phyloP scores from a whole-genome alignment of 2,113 vertebrate genomes.

The Natator depressus region DNA sequence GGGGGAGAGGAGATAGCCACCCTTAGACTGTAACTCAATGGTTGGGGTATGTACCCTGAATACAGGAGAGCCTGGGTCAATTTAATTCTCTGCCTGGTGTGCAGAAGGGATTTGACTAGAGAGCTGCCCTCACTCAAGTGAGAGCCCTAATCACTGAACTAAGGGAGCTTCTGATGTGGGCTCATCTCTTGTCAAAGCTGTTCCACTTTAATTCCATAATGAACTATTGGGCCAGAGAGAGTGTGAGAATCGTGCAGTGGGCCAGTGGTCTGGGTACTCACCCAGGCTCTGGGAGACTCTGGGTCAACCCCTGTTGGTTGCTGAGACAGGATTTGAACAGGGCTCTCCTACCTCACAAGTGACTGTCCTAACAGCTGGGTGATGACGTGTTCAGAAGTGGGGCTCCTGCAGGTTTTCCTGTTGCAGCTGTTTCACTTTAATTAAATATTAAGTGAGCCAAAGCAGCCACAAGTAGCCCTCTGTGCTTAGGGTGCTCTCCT shows the following conservation, averaged over 20 bases:
- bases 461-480: no score
- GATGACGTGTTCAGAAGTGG: neutral
- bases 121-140: neutral
- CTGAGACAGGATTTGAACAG: neutral
- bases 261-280: neutral
- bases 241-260: neutral
- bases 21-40: neutral
- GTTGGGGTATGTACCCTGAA: neutral
- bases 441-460: no score
- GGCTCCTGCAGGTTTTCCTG: no score
- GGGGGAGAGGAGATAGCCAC: neutral
- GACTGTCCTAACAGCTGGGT: neutral
- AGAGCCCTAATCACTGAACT: neutral
- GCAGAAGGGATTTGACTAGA: neutral
- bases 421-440: no score
- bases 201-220: neutral
- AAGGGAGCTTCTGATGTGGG: neutral
- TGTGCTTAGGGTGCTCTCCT: no score
- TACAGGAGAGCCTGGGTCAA: no score
- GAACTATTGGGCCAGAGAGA: neutral
- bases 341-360: neutral
- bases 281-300: neutral
- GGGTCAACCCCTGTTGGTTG: neutral
- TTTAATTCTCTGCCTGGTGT: no score
- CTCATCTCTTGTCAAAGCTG: neutral